Evolutionary conservation across 2,113 vertebrate genomes (phyloP).

Genomic region (Bungarus multicinctus): DNA sequence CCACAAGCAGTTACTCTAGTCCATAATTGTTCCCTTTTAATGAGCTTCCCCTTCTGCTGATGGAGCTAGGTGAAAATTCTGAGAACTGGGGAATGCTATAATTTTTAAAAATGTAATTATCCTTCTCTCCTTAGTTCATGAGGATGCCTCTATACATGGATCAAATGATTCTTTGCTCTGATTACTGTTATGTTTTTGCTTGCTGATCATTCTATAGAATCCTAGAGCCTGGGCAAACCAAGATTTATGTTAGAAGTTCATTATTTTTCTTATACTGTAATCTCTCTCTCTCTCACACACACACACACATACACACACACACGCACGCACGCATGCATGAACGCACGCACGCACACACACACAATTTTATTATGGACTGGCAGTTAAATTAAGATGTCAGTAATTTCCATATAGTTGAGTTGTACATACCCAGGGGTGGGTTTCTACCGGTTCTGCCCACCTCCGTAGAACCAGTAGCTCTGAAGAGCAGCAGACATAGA

Average conservation of each 20-base stretch:
- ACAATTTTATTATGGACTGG: neutral
- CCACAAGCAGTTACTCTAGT: neutral
- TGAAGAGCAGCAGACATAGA: no score
- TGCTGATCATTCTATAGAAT: neutral
- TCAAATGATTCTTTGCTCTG: neutral
- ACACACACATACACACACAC: no score
- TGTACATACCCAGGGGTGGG: neutral
- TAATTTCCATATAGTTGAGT: neutral
- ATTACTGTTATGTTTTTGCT: neutral
- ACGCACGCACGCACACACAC: neutral
- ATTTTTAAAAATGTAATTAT: neutral
- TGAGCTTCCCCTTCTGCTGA: neutral
- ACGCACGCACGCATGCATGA: no score
- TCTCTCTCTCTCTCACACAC: no score
- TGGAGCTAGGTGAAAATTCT: neutral
- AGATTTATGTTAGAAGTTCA: neutral
- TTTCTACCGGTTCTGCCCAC: no score
- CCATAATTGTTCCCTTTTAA: neutral
- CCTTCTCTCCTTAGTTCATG: neutral
- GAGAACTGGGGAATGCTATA: neutral
- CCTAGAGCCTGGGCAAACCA: neutral
- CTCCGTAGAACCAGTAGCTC: no score
- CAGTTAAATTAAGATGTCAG: neutral
- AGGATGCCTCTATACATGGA: neutral
- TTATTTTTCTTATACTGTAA: neutral